Conservation (phyloP, 2,113 vertebrate genomes). For the Dissostichus mawsoni region DNA sequence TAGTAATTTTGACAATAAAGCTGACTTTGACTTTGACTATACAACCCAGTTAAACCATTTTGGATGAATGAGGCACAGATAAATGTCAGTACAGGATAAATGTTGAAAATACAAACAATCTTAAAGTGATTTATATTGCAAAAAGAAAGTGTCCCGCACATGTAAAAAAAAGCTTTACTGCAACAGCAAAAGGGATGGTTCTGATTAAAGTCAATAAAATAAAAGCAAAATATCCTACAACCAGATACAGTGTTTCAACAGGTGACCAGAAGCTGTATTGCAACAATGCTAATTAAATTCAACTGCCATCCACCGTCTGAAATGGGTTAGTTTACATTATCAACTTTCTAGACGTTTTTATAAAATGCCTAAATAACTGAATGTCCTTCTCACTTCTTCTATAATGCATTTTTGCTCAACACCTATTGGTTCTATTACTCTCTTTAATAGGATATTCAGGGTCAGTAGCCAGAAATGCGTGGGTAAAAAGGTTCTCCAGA, state of each 20-base stretch:
- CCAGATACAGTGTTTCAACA: background rate
- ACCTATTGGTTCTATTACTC: background rate
- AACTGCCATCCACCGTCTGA: background rate
- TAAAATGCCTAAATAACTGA: background rate
- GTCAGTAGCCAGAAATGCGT: background rate
- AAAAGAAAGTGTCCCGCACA: background rate
- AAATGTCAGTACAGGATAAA: background rate
- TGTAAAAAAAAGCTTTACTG: background rate
- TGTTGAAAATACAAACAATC: background rate
- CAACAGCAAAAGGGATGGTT: background rate
- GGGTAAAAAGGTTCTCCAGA: slow-evolving; percentile 14
- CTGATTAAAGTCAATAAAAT: background rate
- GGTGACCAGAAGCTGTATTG: background rate
- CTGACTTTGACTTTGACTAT: too few species aligned
- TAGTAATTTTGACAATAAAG: too few species aligned
- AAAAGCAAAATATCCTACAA: background rate
- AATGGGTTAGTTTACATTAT: background rate
- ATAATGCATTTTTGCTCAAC: background rate
- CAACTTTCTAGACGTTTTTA: background rate
- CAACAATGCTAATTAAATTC: background rate
- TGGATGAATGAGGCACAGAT: background rate
- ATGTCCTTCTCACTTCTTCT: background rate
- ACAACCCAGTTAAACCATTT: background rate
- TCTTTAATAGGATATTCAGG: background rate
- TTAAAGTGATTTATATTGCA: background rate